phyloP scores from a whole-genome alignment of 2,113 vertebrate genomes.

The Silurus glanis region DNA sequence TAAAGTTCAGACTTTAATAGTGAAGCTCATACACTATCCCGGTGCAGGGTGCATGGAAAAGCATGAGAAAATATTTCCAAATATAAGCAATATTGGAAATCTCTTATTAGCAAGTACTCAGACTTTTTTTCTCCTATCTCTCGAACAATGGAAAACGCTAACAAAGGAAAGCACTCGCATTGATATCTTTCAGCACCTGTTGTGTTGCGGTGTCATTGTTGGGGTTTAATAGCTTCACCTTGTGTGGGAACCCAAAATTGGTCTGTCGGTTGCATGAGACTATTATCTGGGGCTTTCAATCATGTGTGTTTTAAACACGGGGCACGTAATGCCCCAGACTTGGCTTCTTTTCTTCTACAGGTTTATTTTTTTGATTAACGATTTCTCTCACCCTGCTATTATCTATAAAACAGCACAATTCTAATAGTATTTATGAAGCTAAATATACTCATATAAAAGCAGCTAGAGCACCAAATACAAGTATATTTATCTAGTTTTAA shows the following conservation, averaged over 20 bases:
- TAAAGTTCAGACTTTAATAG: not conserved
- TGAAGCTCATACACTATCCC: not conserved
- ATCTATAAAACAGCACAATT: not conserved
- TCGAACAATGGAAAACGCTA: not conserved
- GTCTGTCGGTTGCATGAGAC: slow-evolving; percentile 10
- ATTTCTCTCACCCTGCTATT: not conserved
- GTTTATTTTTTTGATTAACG: not conserved
- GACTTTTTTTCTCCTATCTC: not conserved
- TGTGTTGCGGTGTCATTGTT: not conserved
- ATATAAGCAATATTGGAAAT: not conserved
- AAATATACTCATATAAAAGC: not conserved
- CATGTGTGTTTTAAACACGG: slow-evolving; percentile 28
- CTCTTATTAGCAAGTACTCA: not conserved
- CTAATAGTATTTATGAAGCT: not conserved
- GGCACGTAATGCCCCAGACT: slow-evolving; percentile 2
- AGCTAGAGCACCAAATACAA: slow-evolving; percentile 6
- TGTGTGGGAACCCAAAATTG: not conserved
- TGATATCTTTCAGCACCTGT: not conserved
- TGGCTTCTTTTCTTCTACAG: slow-evolving; percentile 4
- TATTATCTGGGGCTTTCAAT: slow-evolving; percentile 5
- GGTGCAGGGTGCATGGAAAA: not conserved
- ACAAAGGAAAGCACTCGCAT: not conserved
- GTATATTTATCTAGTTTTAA: slow-evolving; percentile 12
- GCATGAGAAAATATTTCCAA: not conserved
- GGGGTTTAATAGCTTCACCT: not conserved